These are phyloP conservation scores for Anoura caudifer DNA, from an alignment of 2,113 vertebrate species.

Conservation along the genomic window DNA sequence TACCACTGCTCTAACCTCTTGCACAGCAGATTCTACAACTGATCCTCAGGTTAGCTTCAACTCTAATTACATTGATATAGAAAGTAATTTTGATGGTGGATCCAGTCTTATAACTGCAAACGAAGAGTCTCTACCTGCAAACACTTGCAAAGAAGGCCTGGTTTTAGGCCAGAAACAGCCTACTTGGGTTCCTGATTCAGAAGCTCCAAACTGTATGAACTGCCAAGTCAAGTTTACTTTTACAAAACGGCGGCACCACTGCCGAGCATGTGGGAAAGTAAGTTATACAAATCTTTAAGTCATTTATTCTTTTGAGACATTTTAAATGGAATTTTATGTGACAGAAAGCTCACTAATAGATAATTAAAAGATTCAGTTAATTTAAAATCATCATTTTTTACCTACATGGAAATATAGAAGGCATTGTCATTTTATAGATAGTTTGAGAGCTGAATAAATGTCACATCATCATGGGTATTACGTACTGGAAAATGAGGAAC, in stretches of 20 bases:
- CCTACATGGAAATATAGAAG: neutral
- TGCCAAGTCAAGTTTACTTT: slow-evolving; percentile 94
- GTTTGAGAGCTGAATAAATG: neutral
- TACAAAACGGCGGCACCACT: slow-evolving; percentile 95
- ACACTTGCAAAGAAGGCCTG: slow-evolving; percentile 70
- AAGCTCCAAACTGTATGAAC: slow-evolving; percentile 96
- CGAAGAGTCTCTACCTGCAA: slow-evolving; percentile 56
- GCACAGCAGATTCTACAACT: neutral
- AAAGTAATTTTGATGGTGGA: slow-evolving; percentile 78
- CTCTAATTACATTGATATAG: slow-evolving; percentile 71
- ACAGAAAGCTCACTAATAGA: neutral
- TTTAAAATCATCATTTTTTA: slow-evolving; percentile 26
- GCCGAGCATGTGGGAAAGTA: slow-evolving; percentile 97
- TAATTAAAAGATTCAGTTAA: neutral
- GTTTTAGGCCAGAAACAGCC: slow-evolving; percentile 88
- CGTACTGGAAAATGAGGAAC: neutral
- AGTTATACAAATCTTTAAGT: slow-evolving; percentile 54
- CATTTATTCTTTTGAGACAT: neutral
- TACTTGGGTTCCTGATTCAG: slow-evolving; percentile 93
- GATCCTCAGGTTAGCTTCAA: slow-evolving; percentile 41
- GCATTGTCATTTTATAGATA: neutral
- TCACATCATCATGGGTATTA: neutral
- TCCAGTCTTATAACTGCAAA: slow-evolving; percentile 70
- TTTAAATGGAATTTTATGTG: neutral
- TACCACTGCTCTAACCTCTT: slow-evolving; percentile 4